Evolutionary conservation across 2,797 vertebrate genomes (phyloP).

Genomic region (Eupleurogrammus muticus): DNA sequence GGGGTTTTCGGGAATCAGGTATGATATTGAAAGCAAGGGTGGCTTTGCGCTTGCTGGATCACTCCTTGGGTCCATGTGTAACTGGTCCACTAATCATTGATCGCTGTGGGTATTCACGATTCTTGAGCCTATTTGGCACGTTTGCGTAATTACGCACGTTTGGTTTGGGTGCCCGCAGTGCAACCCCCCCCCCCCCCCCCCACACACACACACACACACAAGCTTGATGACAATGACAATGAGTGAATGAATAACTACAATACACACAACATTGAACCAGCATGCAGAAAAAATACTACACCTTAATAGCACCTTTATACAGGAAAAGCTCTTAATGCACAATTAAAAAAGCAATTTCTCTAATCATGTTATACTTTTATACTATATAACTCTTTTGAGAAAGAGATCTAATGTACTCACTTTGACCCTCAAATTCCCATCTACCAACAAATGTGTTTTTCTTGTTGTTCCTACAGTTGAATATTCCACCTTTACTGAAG

Average conservation of each 20-base stretch:
- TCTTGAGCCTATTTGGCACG: constrained; percentile 9
- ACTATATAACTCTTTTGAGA: not conserved
- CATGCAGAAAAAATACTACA: not conserved
- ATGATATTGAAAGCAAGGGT: constrained; percentile 41
- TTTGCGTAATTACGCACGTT: constrained; percentile 65
- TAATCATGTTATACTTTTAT: not conserved
- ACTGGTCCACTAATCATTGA: not conserved
- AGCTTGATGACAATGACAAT: too few species aligned
- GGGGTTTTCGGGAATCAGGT: constrained; percentile 98
- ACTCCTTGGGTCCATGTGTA: not conserved
- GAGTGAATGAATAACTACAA: not conserved
- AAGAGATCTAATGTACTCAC: not conserved
- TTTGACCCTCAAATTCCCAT: too few species aligned
- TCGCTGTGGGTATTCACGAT: not conserved
- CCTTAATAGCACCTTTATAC: not conserved
- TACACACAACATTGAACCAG: not conserved
- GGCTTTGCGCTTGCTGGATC: not conserved
- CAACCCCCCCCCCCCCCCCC: too few species aligned
- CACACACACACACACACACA: too few species aligned
- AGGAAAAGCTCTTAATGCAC: not conserved
- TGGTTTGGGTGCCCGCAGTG: not conserved
- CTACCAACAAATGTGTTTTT: too few species aligned
- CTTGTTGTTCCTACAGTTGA: too few species aligned
- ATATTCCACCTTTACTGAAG: too few species aligned
- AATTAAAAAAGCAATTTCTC: not conserved